These are phyloP conservation scores for Torymus texanus DNA, from an alignment of 2,888 invertebrate genomes.

Conservation along the genomic window DNA sequence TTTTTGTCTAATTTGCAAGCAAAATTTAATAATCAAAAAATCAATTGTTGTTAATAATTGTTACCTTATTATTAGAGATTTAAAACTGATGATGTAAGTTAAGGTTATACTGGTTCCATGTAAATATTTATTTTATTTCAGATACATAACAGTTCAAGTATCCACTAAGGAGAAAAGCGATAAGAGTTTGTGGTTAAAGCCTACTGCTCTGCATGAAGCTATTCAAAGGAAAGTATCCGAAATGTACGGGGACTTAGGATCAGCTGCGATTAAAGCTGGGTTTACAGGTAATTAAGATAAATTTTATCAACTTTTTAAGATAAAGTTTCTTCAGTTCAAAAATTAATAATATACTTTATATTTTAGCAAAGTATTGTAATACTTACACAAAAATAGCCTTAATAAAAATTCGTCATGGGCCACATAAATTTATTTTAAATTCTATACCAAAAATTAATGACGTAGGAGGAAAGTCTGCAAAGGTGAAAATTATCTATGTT, in stretches of 20 bases:
- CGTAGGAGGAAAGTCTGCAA: constrained; percentile 80
- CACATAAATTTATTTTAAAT: constrained; percentile 84
- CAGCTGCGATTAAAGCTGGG: constrained; percentile 83
- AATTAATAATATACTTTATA: background rate
- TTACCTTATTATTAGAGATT: too few species aligned
- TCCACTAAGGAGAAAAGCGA: constrained; percentile 76
- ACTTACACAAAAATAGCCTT: constrained; percentile 85
- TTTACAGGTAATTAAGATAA: constrained; percentile 74
- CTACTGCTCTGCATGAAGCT: constrained; percentile 77
- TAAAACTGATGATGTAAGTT: too few species aligned
- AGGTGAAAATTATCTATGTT: constrained; percentile 82
- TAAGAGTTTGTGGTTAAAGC: constrained; percentile 77
- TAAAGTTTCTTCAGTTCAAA: constrained; percentile 4
- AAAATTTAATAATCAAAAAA: background rate
- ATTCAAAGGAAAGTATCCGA: constrained; percentile 81
- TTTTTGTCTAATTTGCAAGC: constrained; percentile 4
- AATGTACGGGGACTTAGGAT: constrained; percentile 86
- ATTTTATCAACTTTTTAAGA: constrained; percentile 30
- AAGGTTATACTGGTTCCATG: background rate
- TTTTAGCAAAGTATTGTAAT: constrained; percentile 85
- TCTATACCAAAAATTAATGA: constrained; percentile 83
- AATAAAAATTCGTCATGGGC: constrained; percentile 84
- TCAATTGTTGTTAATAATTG: too few species aligned
- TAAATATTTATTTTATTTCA: constrained; percentile 69
- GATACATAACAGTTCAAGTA: constrained; percentile 84